Conservation (phyloP, 2,888 invertebrate species). For the Heteropelma amictum region DNA sequence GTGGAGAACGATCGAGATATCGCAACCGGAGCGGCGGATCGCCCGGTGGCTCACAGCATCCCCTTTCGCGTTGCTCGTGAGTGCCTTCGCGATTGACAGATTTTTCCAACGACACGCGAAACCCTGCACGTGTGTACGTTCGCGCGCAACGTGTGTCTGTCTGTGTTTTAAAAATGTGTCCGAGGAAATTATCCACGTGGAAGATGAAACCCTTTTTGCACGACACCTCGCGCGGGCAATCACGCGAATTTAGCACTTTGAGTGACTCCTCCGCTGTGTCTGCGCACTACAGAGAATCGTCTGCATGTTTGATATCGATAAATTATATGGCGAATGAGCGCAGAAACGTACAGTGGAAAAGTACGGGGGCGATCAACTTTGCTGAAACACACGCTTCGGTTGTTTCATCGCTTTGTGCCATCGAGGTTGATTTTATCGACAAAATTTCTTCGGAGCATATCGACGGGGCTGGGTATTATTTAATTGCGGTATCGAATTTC, state of each 20-base stretch:
- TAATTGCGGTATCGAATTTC: too few relatives aligned
- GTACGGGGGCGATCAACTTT: too few relatives aligned
- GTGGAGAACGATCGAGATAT: conserved; percentile 54
- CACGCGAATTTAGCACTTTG: conserved; percentile 41
- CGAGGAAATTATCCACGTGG: conserved; percentile 31
- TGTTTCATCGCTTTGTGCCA: too few relatives aligned
- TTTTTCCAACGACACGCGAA: neutral
- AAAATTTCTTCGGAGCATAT: too few relatives aligned
- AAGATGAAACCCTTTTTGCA: conserved; percentile 27
- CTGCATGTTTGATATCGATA: conserved; percentile 16
- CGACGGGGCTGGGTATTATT: too few relatives aligned
- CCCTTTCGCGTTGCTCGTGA: conserved; percentile 5
- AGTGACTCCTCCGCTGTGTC: conserved; percentile 15
- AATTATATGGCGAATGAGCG: neutral
- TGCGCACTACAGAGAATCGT: neutral
- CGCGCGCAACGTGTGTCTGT: too few relatives aligned
- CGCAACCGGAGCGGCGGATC: conserved; percentile 18
- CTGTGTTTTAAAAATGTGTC: too few relatives aligned
- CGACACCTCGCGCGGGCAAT: conserved; percentile 39
- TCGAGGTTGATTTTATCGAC: too few relatives aligned
- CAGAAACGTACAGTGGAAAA: too few relatives aligned
- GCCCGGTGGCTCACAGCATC: conserved; percentile 27
- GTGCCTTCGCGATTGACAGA: conserved; percentile 36
- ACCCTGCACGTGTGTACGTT: too few relatives aligned
- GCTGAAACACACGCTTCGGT: too few relatives aligned